Percentiles rank a stretch among this genome's conserved stretches.
Evolutionary conservation across 2,797 vertebrate genomes (phyloP).

Genomic region (Lepus oiostolus): DNA sequence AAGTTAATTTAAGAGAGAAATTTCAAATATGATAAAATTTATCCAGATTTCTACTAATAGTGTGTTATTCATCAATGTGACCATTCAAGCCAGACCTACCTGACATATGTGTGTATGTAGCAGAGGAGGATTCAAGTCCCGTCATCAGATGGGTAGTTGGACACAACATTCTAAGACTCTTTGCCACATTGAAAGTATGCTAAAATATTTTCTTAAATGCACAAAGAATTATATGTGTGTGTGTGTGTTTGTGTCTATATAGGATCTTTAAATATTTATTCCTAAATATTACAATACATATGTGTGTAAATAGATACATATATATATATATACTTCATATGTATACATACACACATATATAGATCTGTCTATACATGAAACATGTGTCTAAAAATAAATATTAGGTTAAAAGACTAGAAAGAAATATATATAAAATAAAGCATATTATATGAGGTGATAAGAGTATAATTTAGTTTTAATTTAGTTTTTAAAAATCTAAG

Average conservation of each 20-base stretch:
- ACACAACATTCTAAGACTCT: not conserved
- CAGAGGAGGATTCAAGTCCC: not conserved
- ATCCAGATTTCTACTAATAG: not conserved
- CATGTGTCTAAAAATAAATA: not conserved
- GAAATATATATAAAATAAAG: conserved; percentile 15
- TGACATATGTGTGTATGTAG: not conserved
- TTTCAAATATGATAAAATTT: not conserved
- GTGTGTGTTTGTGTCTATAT: not conserved
- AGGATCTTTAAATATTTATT: not conserved
- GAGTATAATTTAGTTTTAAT: not conserved
- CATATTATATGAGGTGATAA: not conserved
- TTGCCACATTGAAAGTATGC: not conserved
- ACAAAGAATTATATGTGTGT: not conserved
- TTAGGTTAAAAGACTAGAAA: not conserved
- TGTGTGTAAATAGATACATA: too few species aligned
- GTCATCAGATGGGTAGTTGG: not conserved
- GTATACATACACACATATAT: not conserved
- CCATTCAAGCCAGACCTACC: not conserved
- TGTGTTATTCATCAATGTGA: not conserved
- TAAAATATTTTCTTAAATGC: not conserved
- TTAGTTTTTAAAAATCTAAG: not conserved
- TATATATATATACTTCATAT: not conserved
- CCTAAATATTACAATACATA: not conserved
- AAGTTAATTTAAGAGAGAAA: not conserved
- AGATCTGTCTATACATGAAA: not conserved